Base-by-base conservation (phyloP, 2,888 invertebrate species). In the Pollenia labialis region DNA sequence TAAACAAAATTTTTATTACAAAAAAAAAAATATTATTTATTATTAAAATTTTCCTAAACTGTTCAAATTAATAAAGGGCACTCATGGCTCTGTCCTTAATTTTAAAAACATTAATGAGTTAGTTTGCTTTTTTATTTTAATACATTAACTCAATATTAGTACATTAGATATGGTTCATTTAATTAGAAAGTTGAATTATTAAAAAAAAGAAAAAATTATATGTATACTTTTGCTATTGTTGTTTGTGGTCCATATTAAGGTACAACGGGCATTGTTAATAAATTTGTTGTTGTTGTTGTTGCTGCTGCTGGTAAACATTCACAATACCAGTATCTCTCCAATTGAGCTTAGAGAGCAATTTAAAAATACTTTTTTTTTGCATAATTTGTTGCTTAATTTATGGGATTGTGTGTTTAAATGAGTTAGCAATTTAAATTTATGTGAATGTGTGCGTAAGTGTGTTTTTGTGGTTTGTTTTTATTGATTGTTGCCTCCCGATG, bases 401-500 rank as follows among this genome's bases (percentile, higher is more conserved):
- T 66, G 4, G 32, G 42, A 66, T 42, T 66, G 32, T 71, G 10
- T 46, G 16, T 46, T 32, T 14, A 48, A 64, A 56, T 62, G n/a
- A 23, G 50, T 32, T 52, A 16, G 40, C 10, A 52, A 54, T 80
- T 64, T 23, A 42, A 48, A 42, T 42, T n/a, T 56, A 60, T 48
- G 6, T 56, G 56, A 9, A 46, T 66, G 48, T 9, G 18, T 62
- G 16, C 48, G 8, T 52, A 69, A 58, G 23, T 72, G 42, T 76
- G 44, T 64, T 56, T 76, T 14, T 77, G 77, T 68, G 77, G 74
- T 44, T 76, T 44, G 52, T 16, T 75, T 77, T 77, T 85, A 80
- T 75, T 79, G 82, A 80, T 86, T 86, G 71, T 69, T 80, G 69
- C n/a, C 69, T 79, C 68, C 60, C 69, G 66, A 79, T 64, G 62